Base-by-base conservation (phyloP, 2,797 vertebrate genomes). In the Phaenicophaeus curvirostris region DNA sequence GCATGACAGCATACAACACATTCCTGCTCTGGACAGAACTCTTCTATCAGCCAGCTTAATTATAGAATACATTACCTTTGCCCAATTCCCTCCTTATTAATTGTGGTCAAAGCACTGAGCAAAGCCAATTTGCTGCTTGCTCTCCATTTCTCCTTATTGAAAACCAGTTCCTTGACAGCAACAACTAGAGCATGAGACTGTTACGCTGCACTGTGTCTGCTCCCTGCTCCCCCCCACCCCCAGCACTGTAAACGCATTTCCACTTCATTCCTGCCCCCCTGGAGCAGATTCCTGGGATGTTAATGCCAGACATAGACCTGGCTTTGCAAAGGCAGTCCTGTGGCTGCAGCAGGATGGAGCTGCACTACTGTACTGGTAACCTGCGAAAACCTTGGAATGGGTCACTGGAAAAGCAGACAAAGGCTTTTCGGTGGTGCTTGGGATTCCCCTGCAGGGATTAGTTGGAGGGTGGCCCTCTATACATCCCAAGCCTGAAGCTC, bases 251-350 rank as follows among this genome's bases (percentile, higher is more conserved):
- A 95, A 84, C 42, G 2, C 39, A 91, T 76, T 78, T 90, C 16
- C 23, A 4, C 86, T 95, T 74, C 24, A 71, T 50, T 89, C 77
- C 94, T 84, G 77, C 88, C 73, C 0, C 7, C 41, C 91, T 35
- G 42, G 63, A 87, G 88, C 84, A 51, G 78, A 92, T 95, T 94
- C 89, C 78, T 83, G 76, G 78, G 68, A 89, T 80, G 89, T 8
- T 46, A 3, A 50, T 37, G 61, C 44, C 86, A 79, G 74, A n/a
- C 66, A 39, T 53, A 85, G 78, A 39, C 59, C 19, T 5, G 42
- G 15, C 11, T 18, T 24, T 20, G 14, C 66, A 44, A 1, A 0
- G 44, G 54, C 72, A 48, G 42, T 18, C 6, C 59, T 57, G 1
- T 3, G 44, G 69, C 3, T 44, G 58, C 79, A 75, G 67, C 80